Conservation (phyloP, 2,888 invertebrate genomes). For the Leptopterna dolabrata region DNA sequence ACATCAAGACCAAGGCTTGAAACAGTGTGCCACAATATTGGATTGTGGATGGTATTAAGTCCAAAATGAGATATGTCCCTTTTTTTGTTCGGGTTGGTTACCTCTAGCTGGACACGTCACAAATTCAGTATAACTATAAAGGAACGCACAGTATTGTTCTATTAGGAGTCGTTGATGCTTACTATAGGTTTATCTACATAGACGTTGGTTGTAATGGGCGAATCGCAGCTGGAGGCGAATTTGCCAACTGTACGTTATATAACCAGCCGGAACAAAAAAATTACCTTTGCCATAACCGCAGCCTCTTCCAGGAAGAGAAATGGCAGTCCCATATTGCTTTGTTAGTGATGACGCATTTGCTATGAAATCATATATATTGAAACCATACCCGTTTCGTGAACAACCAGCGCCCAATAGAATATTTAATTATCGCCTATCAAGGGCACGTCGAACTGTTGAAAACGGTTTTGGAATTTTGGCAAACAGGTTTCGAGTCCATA, state of each 20-base stretch:
- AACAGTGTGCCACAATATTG: too few relatives aligned
- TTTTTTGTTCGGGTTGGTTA: too few relatives aligned
- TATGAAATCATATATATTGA: constrained; percentile 56
- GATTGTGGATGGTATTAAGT: too few relatives aligned
- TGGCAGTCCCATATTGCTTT: constrained; percentile 58
- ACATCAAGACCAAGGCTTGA: too few relatives aligned
- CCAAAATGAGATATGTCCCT: too few relatives aligned
- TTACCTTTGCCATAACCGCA: background rate
- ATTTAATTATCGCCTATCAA: constrained; percentile 61
- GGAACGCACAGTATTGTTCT: background rate
- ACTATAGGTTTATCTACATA: background rate
- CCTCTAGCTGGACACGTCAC: too few relatives aligned
- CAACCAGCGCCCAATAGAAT: constrained; percentile 52
- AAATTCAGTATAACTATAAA: background rate
- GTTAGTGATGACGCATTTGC: constrained; percentile 63
- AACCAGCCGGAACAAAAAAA: background rate
- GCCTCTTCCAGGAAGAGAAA: constrained; percentile 1
- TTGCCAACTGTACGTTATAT: background rate
- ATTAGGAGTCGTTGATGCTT: background rate
- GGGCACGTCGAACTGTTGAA: constrained; percentile 61
- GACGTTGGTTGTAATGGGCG: constrained; percentile 1
- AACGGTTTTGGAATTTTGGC: constrained; percentile 62
- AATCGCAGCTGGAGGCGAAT: background rate
- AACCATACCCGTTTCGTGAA: background rate
- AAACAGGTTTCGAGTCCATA: constrained; percentile 61